Evolutionary conservation across 2,797 vertebrate species (phyloP), one percentile per base, ranked within the genome.

Genomic region (Hoplostethus atlanticus): DNA sequence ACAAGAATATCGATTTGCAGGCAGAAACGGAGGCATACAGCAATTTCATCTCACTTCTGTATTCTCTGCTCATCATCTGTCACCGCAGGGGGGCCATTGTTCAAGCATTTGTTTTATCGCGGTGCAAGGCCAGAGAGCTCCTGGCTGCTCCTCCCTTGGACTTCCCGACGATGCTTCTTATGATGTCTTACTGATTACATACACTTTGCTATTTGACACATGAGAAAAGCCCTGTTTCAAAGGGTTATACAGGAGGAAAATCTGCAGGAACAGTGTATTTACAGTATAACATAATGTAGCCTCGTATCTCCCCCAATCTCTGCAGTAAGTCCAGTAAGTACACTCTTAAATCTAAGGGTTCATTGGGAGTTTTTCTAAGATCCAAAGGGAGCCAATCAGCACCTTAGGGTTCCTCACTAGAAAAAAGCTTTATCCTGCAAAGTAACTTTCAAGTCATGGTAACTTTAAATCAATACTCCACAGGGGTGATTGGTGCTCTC

Each of bases 1-100:
- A 76, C 46, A 11, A 69, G 65, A 64, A 51, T 78, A 77, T 81
- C 34, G 58, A 79, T 84, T 79, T 63, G 13, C 7, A 60, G 56
- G 62, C 60, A 61, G 70, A 54, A 66, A 68, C 10, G 1, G 46
- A 64, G 63, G 53, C 48, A n/a, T 25, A 50, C 52, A 12, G 48
- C 31, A 36, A 71, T 38, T 25, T 57, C 58, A 21, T 60, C 73
- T 68, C 54, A 16, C 57, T 63, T 21, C 28, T 71, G 51, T 60
- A 46, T 75, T 72, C 16, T 38, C 64, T 5, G 44, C 64, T 70
- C 61, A 64, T 73, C 65, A 67, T 73, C 44, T 46, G 65, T 73
- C 69, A 73, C 61, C 21, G 57, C 40, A 15, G 64, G 68, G 1
- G 68, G 65, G 44, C 63, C 82, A 51, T 59, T 72, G 64, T 69